Evolutionary conservation across 2,113 vertebrate species (phyloP), one percentile per base, ranked within the genome.

Genomic region (Zapornia atra): DNA sequence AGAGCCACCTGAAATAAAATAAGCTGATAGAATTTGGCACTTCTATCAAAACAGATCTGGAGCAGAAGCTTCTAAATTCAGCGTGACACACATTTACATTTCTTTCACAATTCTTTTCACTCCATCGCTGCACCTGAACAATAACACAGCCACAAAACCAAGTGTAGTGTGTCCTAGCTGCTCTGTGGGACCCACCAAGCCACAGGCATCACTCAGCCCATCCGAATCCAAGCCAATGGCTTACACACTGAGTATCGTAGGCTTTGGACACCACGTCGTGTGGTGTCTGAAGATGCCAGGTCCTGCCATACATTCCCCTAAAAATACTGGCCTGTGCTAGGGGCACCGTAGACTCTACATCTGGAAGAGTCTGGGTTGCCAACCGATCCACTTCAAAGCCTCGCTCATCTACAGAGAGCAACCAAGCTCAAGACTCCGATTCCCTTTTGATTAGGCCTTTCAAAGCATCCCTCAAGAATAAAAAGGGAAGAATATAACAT

Each of bases 1-100:
- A 50, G 81, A 95, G 82, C 82, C 94, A 90, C 96, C 96, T 95
- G 96, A 97, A 94, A 86, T 60, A 86, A 84, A 71, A 69, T 56
- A 28, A 82, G 81, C 82, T 95, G 92, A 95, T 95, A 28, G 94
- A 85, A 90, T 83, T 75, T 96, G 95, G 91, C 96, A 93, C 59
- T 92, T 77, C 86, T 6, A 79, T 83, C 92, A 88, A 66, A 97
- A 68, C 83, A 73, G 22, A 95, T 95, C 94, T 77, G 8, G 50
- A 87, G 87, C 33, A 77, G 36, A 85, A 94, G 66, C 81, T 92
- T 71, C 88, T 40, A n/a, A 88, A 94, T 92, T 81, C 92, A 76
- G 94, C 40, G 4, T 86, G 93, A 95, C 86, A 38, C 8, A n/a
- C 40, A 63, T 86, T 92, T 88, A 84, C 28, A 26, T 26, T 4